Conservation (phyloP, 2,113 vertebrate species). For the Crotalus helleri region DNA sequence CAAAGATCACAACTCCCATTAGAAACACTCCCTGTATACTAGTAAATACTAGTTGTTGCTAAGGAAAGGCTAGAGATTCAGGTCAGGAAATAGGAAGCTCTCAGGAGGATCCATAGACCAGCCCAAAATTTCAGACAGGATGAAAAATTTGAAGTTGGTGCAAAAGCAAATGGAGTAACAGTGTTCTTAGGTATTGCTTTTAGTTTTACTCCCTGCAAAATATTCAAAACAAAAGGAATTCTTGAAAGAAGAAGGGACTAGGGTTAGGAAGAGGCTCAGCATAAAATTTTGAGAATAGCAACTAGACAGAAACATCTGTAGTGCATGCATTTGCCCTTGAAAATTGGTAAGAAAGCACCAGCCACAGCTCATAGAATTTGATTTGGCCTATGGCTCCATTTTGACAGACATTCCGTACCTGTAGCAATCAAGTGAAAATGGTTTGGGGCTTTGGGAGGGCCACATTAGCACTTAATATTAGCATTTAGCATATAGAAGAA, state of each 20-base stretch:
- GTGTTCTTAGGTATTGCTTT: neutral
- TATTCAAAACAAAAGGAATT: neutral
- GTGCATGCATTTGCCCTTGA: neutral
- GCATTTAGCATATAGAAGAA: neutral
- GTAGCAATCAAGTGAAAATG: neutral
- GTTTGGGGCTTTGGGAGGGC: neutral
- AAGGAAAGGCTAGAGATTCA: neutral
- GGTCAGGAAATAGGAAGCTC: neutral
- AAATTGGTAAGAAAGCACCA: neutral
- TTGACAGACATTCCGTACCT: neutral
- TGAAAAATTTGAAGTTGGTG: neutral
- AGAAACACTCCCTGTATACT: neutral
- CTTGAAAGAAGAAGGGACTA: neutral
- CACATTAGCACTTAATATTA: neutral
- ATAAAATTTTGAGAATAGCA: neutral
- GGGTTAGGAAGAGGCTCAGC: neutral
- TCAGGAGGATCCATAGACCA: neutral
- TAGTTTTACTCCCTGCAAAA: neutral
- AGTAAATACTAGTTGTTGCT: neutral
- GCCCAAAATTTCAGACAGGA: neutral
- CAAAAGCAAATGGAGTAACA: neutral
- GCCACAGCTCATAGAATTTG: neutral
- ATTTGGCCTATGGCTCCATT: neutral
- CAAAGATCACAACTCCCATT: neutral
- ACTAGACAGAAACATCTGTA: neutral